Evolutionary conservation across 1,140 invertebrate species (phyloP).

Genomic region (Musca domestica): DNA sequence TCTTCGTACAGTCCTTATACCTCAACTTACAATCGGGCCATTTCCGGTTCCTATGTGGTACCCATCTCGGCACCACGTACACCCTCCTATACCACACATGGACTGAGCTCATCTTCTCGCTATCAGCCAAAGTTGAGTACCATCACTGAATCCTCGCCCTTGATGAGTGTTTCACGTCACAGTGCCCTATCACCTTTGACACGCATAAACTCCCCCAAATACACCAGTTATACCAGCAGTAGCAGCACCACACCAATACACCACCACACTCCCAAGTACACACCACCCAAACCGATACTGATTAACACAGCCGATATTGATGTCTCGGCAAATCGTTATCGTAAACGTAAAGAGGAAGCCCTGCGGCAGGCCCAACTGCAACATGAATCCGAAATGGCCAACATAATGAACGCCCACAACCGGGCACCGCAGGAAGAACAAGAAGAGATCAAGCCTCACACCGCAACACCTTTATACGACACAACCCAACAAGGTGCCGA

Average conservation of each 20-base stretch:
- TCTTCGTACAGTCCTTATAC: conserved; percentile 29
- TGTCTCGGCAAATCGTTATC: conserved; percentile 65
- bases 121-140: conserved; percentile 73
- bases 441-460: background rate
- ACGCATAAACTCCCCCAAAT: conserved; percentile 55
- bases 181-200: conserved; percentile 49
- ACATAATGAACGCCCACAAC: background rate
- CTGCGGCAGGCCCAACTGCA: conserved; percentile 31
- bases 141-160: conserved; percentile 61
- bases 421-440: no score
- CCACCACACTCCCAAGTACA: conserved; percentile 48
- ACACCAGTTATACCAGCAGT: conserved; percentile 34
- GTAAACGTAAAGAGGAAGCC: conserved; percentile 51
- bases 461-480: background rate
- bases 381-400: conserved; percentile 39
- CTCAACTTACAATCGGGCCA: conserved; percentile 40
- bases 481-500: background rate
- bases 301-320: conserved; percentile 83
- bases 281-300: conserved; percentile 61
- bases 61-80: conserved; percentile 37
- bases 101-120: conserved; percentile 50
- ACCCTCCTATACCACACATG: conserved; percentile 30
- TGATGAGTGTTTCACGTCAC: conserved; percentile 37
- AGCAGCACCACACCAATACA: background rate
- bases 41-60: conserved; percentile 43